Conservation (phyloP, 1,140 invertebrate genomes). For the Acromyrmex charruanus region DNA sequence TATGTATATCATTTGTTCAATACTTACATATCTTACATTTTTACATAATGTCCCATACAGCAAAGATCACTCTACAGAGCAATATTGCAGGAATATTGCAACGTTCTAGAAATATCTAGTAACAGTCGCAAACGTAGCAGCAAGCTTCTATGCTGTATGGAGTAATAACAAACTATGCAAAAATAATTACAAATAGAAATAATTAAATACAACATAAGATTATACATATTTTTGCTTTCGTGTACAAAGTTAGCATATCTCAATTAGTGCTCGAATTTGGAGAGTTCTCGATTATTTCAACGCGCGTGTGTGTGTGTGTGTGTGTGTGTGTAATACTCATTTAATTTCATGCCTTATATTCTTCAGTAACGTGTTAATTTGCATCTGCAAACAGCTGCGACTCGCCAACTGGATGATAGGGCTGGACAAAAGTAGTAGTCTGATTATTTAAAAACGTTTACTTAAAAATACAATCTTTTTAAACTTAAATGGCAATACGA, state of each 20-base stretch:
- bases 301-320: too few species aligned
- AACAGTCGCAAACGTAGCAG: too few species aligned
- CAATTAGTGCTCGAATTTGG: background rate
- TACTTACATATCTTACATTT: too few species aligned
- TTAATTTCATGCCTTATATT: background rate
- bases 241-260: slow-evolving; percentile 12
- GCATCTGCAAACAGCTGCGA: background rate
- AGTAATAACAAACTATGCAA: slow-evolving; percentile 12
- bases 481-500: slow-evolving; percentile 67
- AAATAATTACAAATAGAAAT: background rate
- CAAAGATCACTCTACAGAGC: too few species aligned
- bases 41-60: too few species aligned
- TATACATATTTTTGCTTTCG: background rate
- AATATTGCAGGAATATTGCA: too few species aligned
- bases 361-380: background rate
- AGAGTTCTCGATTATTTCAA: background rate
- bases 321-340: background rate
- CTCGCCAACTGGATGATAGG: slow-evolving; percentile 1
- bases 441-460: slow-evolving; percentile 72
- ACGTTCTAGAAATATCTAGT: too few species aligned
- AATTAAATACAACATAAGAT: background rate
- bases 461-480: slow-evolving; percentile 72
- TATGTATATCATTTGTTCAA: too few species aligned
- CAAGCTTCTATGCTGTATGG: too few species aligned
- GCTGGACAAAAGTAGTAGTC: background rate